A percentile compares a stretch with the other conserved stretches of the same genome.
Conservation (phyloP, 1,140 invertebrate species). For the Samia ricini region DNA sequence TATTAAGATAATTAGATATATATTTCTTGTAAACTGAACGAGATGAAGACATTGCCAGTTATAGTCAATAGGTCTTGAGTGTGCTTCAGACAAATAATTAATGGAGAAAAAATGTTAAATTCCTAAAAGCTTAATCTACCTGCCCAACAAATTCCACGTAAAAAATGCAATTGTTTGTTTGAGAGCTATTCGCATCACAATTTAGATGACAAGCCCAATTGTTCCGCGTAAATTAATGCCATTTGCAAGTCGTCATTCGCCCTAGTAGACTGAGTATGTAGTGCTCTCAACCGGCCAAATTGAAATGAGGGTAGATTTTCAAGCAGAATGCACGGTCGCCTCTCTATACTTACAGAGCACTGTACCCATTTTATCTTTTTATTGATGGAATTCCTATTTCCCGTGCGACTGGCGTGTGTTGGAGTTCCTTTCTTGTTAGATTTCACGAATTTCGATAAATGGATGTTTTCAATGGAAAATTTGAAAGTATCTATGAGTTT, state of each 20-base stretch:
- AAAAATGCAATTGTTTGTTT: no score
- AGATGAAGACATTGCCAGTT: no score
- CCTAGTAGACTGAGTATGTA: conserved; percentile 36
- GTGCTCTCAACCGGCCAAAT: conserved; percentile 59
- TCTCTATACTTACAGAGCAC: background rate
- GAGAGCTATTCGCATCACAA: no score
- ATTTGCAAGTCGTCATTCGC: conserved; percentile 61
- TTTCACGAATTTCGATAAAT: conserved; percentile 36
- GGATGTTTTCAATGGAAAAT: conserved; percentile 46
- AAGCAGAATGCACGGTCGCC: conserved; percentile 45
- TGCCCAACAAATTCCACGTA: no score
- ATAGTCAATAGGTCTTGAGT: no score
- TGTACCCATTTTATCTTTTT: background rate
- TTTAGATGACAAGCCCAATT: background rate
- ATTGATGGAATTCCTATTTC: conserved; percentile 7
- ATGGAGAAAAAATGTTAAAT: no score
- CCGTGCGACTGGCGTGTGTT: conserved; percentile 27
- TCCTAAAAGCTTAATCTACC: no score
- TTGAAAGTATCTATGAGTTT: conserved; percentile 43
- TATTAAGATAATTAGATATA: conserved; percentile 68
- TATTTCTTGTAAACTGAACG: conserved; percentile 41
- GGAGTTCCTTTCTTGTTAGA: conserved; percentile 31
- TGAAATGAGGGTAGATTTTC: conserved; percentile 54
- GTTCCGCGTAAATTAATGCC: conserved; percentile 41
- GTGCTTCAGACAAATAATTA: background rate